Conservation (phyloP, 2,888 invertebrate genomes). For the Leptopilina drosophilae region DNA sequence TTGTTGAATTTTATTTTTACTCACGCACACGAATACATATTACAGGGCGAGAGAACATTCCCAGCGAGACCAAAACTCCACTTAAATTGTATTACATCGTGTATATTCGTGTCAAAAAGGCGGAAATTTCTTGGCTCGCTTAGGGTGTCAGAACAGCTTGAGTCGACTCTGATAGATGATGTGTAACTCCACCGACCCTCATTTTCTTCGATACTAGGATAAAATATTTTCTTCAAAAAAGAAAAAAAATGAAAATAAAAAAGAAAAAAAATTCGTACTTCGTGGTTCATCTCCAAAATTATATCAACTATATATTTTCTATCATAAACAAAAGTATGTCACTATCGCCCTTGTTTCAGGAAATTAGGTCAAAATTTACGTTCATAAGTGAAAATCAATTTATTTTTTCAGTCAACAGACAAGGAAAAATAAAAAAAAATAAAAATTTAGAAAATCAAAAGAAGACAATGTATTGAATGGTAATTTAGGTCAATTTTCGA, state of each 20-base stretch:
- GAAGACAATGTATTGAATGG: too few species aligned
- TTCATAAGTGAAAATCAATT: too few species aligned
- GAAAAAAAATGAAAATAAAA: too few species aligned
- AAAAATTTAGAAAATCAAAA: too few species aligned
- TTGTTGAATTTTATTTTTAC: not conserved
- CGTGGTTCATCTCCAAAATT: conserved; percentile 21
- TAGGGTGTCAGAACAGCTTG: conserved; percentile 40
- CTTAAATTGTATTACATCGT: conserved; percentile 40
- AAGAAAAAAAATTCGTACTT: conserved; percentile 4
- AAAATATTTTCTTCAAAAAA: not conserved
- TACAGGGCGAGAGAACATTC: not conserved
- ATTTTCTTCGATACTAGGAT: conserved; percentile 5
- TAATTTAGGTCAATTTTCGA: too few species aligned
- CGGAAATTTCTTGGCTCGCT: conserved; percentile 37
- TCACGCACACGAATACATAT: not conserved
- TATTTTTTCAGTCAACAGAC: too few species aligned
- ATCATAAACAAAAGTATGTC: not conserved
- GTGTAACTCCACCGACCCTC: conserved; percentile 32
- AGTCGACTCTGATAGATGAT: conserved; percentile 40
- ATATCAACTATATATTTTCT: conserved; percentile 6
- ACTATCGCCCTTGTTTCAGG: too few species aligned
- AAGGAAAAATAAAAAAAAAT: too few species aligned
- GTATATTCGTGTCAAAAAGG: conserved; percentile 39
- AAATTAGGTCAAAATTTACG: too few species aligned
- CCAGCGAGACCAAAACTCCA: conserved; percentile 34